Base-by-base conservation (phyloP, 1,140 invertebrate genomes). In the Aphaenogaster ashmeadi region DNA sequence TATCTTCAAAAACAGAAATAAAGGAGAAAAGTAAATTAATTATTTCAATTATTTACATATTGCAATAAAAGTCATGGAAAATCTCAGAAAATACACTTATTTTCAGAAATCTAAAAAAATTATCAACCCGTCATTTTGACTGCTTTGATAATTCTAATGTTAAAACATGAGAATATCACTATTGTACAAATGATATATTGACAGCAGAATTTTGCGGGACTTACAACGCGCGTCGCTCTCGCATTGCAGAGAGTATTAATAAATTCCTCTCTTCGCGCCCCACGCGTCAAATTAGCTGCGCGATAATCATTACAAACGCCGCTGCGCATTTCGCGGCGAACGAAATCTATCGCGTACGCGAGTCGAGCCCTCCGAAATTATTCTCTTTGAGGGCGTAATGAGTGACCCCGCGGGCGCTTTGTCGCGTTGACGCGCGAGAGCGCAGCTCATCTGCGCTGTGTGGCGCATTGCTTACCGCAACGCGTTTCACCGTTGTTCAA, bases 311-410 rank as follows among this genome's bases (percentile, higher is more conserved):
- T 60, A 50, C 33, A 56, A 54, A 81, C 41, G 38, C 21, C 9
- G 0, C 58, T 60, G 52, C 64, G 52, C 60, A 47, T 56, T 81
- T 60, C 33, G 18, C 11, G 21, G 5, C 64, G 75, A 27, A n/a
- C 27, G 27, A 75, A 27, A 75, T 21, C 72, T 86, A 58, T 79
- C 36, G 75, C 36, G 11, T 6, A 27, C 33, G 72, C 21, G 52
- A 50, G 41, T 50, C 27, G 60, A 44, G 21, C 44, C 15, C 15
- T 47, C 44, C 50, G 27, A 80, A 80, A 87, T 81, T 60, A 58
- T 71, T 87, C 52, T 27, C 75, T 80, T 86, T 83, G 85, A 54
- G 47, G 21, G 62, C 41, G 33, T 84, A 84, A 84, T 60, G 80
- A 74, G 54, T 54, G 80, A 72, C 18, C 47, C 74, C 58, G 83